Percentiles rank a stretch among this genome's conserved stretches.
These are phyloP conservation scores for Tenthredo distinguenda DNA, from an alignment of 2,888 invertebrate species.

Conservation along the genomic window DNA sequence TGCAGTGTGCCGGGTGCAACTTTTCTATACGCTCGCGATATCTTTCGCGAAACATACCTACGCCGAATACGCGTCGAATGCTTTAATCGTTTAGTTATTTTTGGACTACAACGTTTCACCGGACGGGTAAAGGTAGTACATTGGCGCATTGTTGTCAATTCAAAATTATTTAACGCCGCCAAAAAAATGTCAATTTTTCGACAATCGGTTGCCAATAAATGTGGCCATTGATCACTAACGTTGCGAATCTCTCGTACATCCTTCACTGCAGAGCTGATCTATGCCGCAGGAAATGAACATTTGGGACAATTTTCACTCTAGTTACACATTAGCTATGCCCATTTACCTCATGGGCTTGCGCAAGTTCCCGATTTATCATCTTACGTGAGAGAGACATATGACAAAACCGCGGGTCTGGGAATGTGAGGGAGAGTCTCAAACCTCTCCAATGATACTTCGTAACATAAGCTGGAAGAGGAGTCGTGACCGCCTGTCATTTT, in stretches of 20 bases:
- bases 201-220: neutral
- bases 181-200: neutral
- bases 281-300: neutral
- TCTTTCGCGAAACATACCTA: conserved; percentile 57
- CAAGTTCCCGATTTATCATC: conserved; percentile 35
- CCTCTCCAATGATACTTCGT: neutral
- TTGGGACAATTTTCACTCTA: neutral
- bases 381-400: conserved; percentile 9
- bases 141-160: conserved; percentile 36
- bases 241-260: neutral
- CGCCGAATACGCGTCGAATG: conserved; percentile 37
- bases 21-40: conserved; percentile 66
- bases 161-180: neutral
- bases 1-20: conserved; percentile 78
- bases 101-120: neutral
- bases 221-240: neutral
- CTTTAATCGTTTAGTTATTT: conserved; percentile 49
- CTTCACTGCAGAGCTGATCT: neutral
- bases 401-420: neutral
- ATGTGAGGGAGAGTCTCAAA: neutral
- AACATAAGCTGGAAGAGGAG: neutral
- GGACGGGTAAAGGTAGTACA: neutral
- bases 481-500: neutral
- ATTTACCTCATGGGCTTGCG: neutral
- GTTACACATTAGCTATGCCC: neutral